Evolutionary conservation across 1,140 invertebrate genomes (phyloP), one percentile per base, ranked within the genome.

Genomic region (Aricia agestis): DNA sequence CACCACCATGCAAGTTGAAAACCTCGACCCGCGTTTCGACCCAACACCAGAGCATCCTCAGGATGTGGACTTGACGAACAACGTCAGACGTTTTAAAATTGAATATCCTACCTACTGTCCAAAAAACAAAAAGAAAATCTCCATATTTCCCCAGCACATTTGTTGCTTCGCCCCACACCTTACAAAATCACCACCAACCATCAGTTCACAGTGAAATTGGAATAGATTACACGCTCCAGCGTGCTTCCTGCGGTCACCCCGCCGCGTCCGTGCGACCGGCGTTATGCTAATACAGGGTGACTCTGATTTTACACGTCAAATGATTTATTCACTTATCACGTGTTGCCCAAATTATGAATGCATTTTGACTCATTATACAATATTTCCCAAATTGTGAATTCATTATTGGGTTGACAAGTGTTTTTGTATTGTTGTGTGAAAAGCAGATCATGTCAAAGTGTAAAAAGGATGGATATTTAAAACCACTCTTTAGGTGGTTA

Each of bases 271-370:
- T 88, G 86, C 80, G 85, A 89, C 77, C 82, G 82, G 84, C 84
- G 87, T 87, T 84, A 89, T 89, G 85, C 80, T 86, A 87, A 89
- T 89, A 79, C 75, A 68, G 74, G 79, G 79, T 75, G 71, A 77
- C 78, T 80, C 74, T 83, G 74, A 78, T 82, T 84, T 80, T 81
- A 81, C 36, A 6, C 9, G 77, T 77, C 75, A 86, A 80, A 82
- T 80, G 73, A 81, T 74, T 83, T 45, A 19, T 18, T 41, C 25
- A 15, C 17, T 32, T 66, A 18, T 25, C 31, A 63, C 18, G 32
- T 36, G 61, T 41, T 61, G n/a, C 18, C 45, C 15, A 65, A 7
- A 65, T 73, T 76, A 68, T 78, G 66, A 74, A 72, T 76, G 72
- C 6, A 36, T 36, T 36, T 36, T 1, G 25, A 36, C 9, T 69